Evolutionary conservation across 64 coral and sea anemone species (phyloP), one percentile per base, ranked within the genome.

Genomic region (Acropora yongei): DNA sequence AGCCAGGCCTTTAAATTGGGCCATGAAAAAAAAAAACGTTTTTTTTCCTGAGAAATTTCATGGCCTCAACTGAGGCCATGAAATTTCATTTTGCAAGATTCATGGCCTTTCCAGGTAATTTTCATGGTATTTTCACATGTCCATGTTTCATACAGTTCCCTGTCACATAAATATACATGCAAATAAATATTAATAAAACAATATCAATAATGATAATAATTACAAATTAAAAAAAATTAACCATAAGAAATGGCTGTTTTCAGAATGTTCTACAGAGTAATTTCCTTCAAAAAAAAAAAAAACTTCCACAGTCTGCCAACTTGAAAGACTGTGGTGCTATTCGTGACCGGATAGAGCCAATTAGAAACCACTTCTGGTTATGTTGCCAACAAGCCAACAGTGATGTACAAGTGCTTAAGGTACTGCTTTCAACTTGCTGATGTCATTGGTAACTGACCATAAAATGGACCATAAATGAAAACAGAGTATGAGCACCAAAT

Each of bases 101-200:
- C 80, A 83, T 83, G 80, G 80, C 49, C 11, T 61, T 61, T 83
- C 57, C 80, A 83, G 19, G 60, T 51, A 12, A 65, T 83, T 83
- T 83, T 83, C 80, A 83, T 83, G 80, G 80, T 51, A 83, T 83
- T 83, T 83, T 83, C 80, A 83, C 18, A 40, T 60, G 43, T 60
- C 30, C 47, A 61, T 55, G 40, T 42, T 83, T 83, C 80, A 83
- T 83, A 83, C 16, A 13, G 60, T 63, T 63, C 14, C 60, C 60
- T 63, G 60, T 63, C 60, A 63, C 60, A 63, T 63, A 63, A 63
- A 63, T 63, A 63, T 63, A 63, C 13, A 14, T 63, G 60, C 60
- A 55, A 55, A 55, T 55, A 63, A 63, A 63, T 63, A 63, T 30
- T 30, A 63, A 63, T 63, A 63, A 63, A 63, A 63, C 60, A 63